phyloP scores from a whole-genome alignment of 2,113 vertebrate species.

The Camelus bactrianus region DNA sequence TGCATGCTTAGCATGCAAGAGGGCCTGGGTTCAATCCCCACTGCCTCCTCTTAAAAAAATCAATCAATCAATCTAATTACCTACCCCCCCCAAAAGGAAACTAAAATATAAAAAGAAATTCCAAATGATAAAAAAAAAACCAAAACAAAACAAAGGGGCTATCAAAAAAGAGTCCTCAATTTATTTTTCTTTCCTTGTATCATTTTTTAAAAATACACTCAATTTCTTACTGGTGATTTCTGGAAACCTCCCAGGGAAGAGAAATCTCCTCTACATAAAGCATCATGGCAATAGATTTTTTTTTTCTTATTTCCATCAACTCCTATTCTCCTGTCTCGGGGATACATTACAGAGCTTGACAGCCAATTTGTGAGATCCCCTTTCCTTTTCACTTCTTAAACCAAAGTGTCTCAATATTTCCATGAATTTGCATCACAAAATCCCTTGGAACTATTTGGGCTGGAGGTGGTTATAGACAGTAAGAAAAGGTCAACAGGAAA shows the following conservation, averaged over 20 bases:
- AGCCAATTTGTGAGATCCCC: background rate
- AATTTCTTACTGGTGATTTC: background rate
- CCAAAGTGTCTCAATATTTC: background rate
- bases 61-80: too few species aligned
- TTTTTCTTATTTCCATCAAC: background rate
- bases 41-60: too few species aligned
- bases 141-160: too few species aligned
- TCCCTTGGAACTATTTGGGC: background rate
- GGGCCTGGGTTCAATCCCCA: too few species aligned
- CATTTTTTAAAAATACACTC: background rate
- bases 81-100: too few species aligned
- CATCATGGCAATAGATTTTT: background rate
- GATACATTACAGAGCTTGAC: background rate
- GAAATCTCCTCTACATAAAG: background rate
- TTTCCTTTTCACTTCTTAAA: constrained; percentile 16
- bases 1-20: too few species aligned
- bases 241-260: background rate
- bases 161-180: background rate
- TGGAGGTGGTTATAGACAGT: background rate
- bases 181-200: background rate
- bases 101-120: too few species aligned
- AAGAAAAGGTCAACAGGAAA: background rate
- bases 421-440: constrained; percentile 34
- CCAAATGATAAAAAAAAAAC: too few species aligned
- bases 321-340: background rate